These are phyloP conservation scores for Timema podura DNA, from an alignment of 2,888 invertebrate genomes.

Conservation along the genomic window DNA sequence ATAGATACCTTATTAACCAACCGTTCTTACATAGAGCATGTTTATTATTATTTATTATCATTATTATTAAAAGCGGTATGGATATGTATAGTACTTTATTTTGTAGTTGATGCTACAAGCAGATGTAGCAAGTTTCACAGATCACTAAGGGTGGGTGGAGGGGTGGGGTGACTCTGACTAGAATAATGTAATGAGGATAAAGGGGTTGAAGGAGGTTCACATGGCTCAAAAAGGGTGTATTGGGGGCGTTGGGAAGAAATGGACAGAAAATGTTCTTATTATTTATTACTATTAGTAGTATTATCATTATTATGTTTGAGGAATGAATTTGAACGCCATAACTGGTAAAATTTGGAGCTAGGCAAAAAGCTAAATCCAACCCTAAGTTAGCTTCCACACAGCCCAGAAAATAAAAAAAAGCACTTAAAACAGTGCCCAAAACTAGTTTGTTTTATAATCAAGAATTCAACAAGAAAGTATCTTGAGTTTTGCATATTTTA, in stretches of 20 bases:
- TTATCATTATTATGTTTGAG: constrained; percentile 37
- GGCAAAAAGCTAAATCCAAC: constrained; percentile 54
- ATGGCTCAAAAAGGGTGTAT: background rate
- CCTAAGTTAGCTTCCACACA: constrained; percentile 52
- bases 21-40: constrained; percentile 24
- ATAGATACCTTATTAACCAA: constrained; percentile 6
- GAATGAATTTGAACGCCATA: constrained; percentile 42
- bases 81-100: constrained; percentile 35
- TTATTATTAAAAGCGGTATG: constrained; percentile 28
- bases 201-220: no score
- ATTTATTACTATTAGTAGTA: constrained; percentile 34
- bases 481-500: constrained; percentile 31
- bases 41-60: constrained; percentile 14
- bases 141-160: constrained; percentile 6
- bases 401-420: constrained; percentile 61
- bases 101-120: constrained; percentile 27
- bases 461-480: constrained; percentile 33
- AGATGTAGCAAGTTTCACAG: constrained; percentile 22
- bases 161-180: constrained; percentile 9
- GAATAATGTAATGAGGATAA: constrained; percentile 11
- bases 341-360: constrained; percentile 48
- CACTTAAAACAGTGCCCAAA: constrained; percentile 65
- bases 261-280: constrained; percentile 29
- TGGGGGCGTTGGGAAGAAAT: constrained; percentile 18
- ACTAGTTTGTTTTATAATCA: constrained; percentile 42